Evolutionary conservation across 2,113 vertebrate genomes (phyloP).

Genomic region (Danionella cerebrum): DNA sequence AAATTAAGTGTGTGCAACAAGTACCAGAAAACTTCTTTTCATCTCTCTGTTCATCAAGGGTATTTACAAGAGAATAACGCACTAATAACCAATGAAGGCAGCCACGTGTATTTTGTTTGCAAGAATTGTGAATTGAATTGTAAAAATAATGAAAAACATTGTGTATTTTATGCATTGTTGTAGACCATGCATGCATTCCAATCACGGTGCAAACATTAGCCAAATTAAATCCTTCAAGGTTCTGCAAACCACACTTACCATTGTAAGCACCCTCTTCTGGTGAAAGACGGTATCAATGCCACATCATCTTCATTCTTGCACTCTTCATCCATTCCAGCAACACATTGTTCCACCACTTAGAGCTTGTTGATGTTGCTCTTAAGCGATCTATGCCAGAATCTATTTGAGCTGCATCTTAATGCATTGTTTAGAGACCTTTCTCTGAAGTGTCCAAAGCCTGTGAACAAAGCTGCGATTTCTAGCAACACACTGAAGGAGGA

Average conservation of each 20-base stretch:
- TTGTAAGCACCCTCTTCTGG: neutral
- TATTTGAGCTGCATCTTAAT: neutral
- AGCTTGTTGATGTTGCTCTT: neutral
- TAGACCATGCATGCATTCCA: no score
- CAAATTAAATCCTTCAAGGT: no score
- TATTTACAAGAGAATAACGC: neutral
- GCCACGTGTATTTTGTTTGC: no score
- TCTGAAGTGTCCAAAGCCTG: neutral
- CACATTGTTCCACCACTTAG: neutral
- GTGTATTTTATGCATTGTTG: no score
- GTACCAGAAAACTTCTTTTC: no score
- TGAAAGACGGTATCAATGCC: slow-evolving; percentile 14
- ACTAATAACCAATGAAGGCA: no score
- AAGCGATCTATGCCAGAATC: neutral
- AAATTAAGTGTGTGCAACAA: no score
- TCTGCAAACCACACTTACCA: neutral
- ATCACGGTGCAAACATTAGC: no score
- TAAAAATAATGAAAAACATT: no score
- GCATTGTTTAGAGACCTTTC: neutral
- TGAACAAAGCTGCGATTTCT: slow-evolving; percentile 9
- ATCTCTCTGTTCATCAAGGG: no score
- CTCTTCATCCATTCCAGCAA: slow-evolving; percentile 18
- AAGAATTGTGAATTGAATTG: no score
- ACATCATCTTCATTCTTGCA: slow-evolving; percentile 40
- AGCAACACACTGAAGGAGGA: slow-evolving; percentile 15